Conservation (phyloP, 2,888 invertebrate genomes). For the Pterostichus madidus region DNA sequence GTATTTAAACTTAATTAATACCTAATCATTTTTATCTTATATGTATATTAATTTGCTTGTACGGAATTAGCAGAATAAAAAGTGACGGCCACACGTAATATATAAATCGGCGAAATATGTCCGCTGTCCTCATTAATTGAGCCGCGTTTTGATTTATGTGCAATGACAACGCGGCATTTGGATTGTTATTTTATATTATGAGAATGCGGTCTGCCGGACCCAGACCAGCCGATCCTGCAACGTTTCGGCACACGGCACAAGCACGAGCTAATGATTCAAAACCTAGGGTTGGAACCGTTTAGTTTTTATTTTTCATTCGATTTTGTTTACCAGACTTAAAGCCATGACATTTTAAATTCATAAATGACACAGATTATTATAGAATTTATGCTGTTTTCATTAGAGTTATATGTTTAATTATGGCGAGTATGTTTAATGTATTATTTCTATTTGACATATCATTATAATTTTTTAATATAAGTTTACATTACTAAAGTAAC, state of each 20-base stretch:
- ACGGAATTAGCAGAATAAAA: constrained; percentile 39
- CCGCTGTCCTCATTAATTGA: constrained; percentile 49
- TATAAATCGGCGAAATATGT: constrained; percentile 63
- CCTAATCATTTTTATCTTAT: not conserved
- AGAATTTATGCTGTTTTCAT: too few relatives aligned
- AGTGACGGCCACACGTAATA: constrained; percentile 63
- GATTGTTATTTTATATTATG: constrained; percentile 50
- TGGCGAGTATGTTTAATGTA: too few relatives aligned
- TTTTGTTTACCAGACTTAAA: too few relatives aligned
- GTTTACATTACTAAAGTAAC: too few relatives aligned
- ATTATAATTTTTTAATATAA: too few relatives aligned
- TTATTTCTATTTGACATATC: too few relatives aligned
- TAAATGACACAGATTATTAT: too few relatives aligned
- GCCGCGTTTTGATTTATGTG: constrained; percentile 45
- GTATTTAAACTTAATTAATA: constrained; percentile 5
- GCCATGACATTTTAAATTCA: too few relatives aligned
- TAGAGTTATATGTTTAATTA: too few relatives aligned
- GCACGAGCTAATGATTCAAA: not conserved
- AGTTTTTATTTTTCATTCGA: not conserved
- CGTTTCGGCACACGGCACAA: not conserved
- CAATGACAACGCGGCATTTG: constrained; percentile 50
- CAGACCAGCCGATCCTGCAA: not conserved
- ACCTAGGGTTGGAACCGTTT: not conserved
- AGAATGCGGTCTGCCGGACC: constrained; percentile 25
- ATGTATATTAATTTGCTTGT: constrained; percentile 44